Evolutionary conservation across 2,113 vertebrate genomes (phyloP).

Genomic region (Gasterosteus aculeatus): DNA sequence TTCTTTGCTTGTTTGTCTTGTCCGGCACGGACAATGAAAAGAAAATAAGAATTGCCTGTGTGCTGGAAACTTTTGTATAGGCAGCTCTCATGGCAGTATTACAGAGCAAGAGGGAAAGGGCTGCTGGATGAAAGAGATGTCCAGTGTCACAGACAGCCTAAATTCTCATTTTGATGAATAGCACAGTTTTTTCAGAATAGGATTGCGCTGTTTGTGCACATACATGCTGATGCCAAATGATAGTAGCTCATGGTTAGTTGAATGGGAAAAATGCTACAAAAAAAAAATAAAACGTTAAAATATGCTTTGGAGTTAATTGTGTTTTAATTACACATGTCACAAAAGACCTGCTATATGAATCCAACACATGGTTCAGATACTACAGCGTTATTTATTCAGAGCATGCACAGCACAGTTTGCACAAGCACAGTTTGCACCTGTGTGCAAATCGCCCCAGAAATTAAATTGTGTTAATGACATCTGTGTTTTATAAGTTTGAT

Average conservation of each 20-base stretch:
- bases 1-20: slow-evolving; percentile 78
- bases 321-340: background rate
- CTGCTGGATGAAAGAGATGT: slow-evolving; percentile 53
- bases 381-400: background rate
- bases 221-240: background rate
- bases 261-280: background rate
- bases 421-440: background rate
- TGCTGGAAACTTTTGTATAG: slow-evolving; percentile 64
- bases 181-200: slow-evolving; percentile 26
- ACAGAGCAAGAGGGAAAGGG: slow-evolving; percentile 50
- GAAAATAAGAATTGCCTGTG: slow-evolving; percentile 72
- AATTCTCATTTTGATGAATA: slow-evolving; percentile 60
- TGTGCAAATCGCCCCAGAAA: background rate
- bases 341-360: background rate
- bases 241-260: background rate
- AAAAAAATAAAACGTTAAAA: background rate
- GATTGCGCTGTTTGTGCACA: slow-evolving; percentile 42
- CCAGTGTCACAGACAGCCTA: slow-evolving; percentile 52
- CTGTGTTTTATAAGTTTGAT: background rate
- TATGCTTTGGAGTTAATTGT: background rate
- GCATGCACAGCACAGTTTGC: too few relatives aligned
- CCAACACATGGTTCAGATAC: background rate
- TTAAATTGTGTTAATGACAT: background rate
- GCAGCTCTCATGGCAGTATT: slow-evolving; percentile 61
- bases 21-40: slow-evolving; percentile 69